A percentile compares a stretch with the other conserved stretches of the same genome.
Conservation (phyloP, 2,113 vertebrate genomes). For the Leucosticte australis region DNA sequence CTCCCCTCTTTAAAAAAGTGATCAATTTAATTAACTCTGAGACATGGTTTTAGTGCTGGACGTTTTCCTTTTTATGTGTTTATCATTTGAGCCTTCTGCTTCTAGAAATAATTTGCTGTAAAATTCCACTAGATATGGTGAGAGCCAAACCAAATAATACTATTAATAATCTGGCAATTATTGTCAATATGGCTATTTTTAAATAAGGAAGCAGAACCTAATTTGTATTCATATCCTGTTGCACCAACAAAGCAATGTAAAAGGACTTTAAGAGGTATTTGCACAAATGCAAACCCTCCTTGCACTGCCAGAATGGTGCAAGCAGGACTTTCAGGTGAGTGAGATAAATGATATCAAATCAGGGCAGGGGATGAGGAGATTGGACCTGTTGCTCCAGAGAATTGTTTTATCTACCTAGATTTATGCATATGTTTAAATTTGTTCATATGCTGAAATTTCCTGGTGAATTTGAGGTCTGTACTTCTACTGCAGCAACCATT, state of each 20-base stretch:
- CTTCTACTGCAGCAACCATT: background rate
- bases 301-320: background rate
- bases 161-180: slow-evolving; percentile 9
- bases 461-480: background rate
- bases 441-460: background rate
- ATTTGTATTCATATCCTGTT: slow-evolving; percentile 6
- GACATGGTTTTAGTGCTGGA: background rate
- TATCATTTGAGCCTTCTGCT: background rate
- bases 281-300: background rate
- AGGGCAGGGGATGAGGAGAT: background rate
- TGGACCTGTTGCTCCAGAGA: background rate
- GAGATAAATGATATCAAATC: background rate
- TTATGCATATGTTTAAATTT: background rate
- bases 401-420: background rate
- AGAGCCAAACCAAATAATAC: background rate
- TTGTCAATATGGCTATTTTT: background rate
- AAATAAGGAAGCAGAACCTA: background rate
- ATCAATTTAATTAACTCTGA: slow-evolving; percentile 37
- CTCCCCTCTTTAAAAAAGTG: background rate
- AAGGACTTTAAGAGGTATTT: background rate
- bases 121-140: background rate
- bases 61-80: background rate
- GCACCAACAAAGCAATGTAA: background rate
- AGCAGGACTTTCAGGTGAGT: background rate
- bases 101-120: background rate